Evolutionary conservation across 2,797 vertebrate genomes (phyloP).

Genomic region (Parauchenoglanis punctatus): DNA sequence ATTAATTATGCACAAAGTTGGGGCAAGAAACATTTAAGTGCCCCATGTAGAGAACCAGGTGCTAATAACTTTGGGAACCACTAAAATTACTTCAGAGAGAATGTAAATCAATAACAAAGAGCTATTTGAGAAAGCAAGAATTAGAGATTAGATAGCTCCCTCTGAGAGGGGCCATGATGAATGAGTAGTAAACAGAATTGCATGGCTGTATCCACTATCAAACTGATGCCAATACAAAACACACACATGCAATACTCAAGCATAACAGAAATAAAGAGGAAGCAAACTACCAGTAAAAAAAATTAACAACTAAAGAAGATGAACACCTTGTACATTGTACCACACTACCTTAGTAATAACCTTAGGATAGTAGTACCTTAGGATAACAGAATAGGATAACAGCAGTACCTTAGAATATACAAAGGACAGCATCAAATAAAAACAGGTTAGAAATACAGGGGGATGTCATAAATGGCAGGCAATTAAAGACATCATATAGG

Average conservation of each 20-base stretch:
- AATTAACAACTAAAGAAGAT: neutral
- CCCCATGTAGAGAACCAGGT: neutral
- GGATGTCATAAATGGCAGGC: neutral
- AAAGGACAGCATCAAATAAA: neutral
- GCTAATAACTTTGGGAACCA: neutral
- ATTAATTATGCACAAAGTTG: neutral
- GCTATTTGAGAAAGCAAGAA: neutral
- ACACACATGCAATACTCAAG: neutral
- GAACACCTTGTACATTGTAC: neutral
- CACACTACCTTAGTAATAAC: neutral
- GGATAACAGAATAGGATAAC: neutral
- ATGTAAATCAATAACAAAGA: neutral
- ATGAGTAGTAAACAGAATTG: neutral
- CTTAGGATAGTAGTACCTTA: no score
- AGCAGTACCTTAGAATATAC: neutral
- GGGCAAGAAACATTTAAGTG: neutral
- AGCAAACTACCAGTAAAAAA: neutral
- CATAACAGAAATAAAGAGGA: neutral
- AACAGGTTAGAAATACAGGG: neutral
- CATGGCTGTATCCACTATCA: neutral
- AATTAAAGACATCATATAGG: constrained; percentile 1
- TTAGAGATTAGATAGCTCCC: neutral
- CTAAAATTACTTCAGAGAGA: neutral
- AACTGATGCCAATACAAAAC: neutral
- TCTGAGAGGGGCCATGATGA: neutral